Base-by-base conservation (phyloP, 2,113 vertebrate species). In the Phasianus colchicus region DNA sequence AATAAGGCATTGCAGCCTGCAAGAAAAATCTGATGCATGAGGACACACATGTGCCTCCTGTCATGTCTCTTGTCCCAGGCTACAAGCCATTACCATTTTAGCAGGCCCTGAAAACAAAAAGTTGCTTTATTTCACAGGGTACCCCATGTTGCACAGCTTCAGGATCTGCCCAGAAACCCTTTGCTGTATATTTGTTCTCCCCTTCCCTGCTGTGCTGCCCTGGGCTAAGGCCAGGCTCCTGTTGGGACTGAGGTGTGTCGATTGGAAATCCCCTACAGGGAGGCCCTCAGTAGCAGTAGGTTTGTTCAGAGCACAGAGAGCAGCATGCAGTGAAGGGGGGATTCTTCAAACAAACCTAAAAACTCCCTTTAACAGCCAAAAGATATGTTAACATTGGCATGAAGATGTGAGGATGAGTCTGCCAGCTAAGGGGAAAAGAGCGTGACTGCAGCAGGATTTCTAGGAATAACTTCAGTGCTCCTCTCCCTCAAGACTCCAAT, bases 401-500 rank as follows among this genome's bases (percentile, higher is more conserved):
- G 58, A 93, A 40, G 83, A 72, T 70, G 24, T 29, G 83, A 93
- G 42, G 60, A 85, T 4, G 24, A 83, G 50, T 30, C 50, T 10
- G 6, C 38, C 88, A 95, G 65, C 50, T 86, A 67, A 83, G 73
- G 61, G 54, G 87, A 83, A 61, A 90, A 61, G 38, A 45, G 9
- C 38, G 17, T 38, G 83, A 86, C 69, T 72, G 48, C 72, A 71
- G 64, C 22, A 38, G 60, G 82, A 93, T 94, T 96, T 95, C 90
- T 92, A 93, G 86, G 86, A 95, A 92, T 74, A 90, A 38, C 34
- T 86, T 90, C 18, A 2, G 43, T 89, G 92, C 69, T 80, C 14
- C 0, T 85, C 30, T 82, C 55, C 42, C 27, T 65, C n/a, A n/a
- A 54, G 67, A 86, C 73, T 67, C 83, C 61, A 48, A 40, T 10